Percentiles rank a stretch among this genome's conserved stretches.
phyloP scores from a whole-genome alignment of 2,113 vertebrate genomes.

The Aspiorhynchus laticeps region DNA sequence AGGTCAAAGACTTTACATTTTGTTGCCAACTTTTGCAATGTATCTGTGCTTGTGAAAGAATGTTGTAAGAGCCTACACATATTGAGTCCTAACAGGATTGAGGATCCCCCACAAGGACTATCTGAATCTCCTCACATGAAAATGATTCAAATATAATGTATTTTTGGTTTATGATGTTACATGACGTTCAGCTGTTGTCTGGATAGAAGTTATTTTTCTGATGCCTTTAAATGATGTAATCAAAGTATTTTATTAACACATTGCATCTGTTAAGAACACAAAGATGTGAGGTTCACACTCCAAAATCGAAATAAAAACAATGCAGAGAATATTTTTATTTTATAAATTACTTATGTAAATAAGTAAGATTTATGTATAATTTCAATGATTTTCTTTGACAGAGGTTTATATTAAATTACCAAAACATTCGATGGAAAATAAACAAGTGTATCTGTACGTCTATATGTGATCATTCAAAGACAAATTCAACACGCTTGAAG shows the following conservation, averaged over 20 bases:
- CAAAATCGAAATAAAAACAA: slow-evolving; percentile 44
- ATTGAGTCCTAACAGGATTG: not conserved
- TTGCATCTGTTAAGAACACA: not conserved
- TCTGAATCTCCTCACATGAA: not conserved
- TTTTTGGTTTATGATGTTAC: slow-evolving; percentile 1
- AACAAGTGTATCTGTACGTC: slow-evolving; percentile 52
- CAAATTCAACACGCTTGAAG: not conserved
- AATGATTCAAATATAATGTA: not conserved
- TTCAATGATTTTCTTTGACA: slow-evolving; percentile 69
- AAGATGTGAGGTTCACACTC: slow-evolving; percentile 32
- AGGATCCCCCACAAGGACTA: not conserved
- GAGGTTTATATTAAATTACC: slow-evolving; percentile 79
- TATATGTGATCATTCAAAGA: slow-evolving; percentile 11
- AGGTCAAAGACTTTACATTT: not conserved
- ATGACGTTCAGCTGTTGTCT: slow-evolving; percentile 5
- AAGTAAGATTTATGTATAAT: slow-evolving; percentile 72
- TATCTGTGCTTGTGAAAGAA: slow-evolving; percentile 4
- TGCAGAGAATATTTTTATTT: slow-evolving; percentile 64
- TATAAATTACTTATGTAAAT: slow-evolving; percentile 73
- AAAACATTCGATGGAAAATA: slow-evolving; percentile 74
- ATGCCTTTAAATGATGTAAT: slow-evolving; percentile 45
- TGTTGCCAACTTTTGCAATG: not conserved
- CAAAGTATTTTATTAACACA: slow-evolving; percentile 42
- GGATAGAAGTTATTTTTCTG: slow-evolving; percentile 33
- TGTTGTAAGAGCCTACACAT: slow-evolving; percentile 6